Percentiles rank a stretch among this genome's conserved stretches.
Evolutionary conservation across 1,140 invertebrate species (phyloP).

Genomic region (honey bee (Apis mellifera)): Amel_HAv3.1 CM009939.2:9050501-9051000

Average conservation of each 20-base stretch:
- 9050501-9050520: background rate
- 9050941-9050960: background rate
- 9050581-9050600: background rate
- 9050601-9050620: constrained; percentile 17
- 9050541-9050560: constrained; percentile 25
- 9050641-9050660: background rate
- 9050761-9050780: too few species aligned
- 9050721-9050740: too few species aligned
- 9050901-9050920: constrained; percentile 14
- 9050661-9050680: background rate
- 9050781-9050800: background rate
- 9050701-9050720: too few species aligned
- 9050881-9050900: background rate
- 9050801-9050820: background rate
- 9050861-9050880: background rate
- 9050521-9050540: background rate
- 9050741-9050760: too few species aligned
- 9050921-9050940: constrained; percentile 42
- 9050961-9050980: constrained; percentile 5
- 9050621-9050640: constrained; percentile 4
- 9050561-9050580: background rate
- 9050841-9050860: constrained; percentile 6
- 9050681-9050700: too few species aligned
- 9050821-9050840: background rate
- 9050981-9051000: background rate